Conservation (phyloP, 2,888 invertebrate species). For the Alentia gelatinosa region DNA sequence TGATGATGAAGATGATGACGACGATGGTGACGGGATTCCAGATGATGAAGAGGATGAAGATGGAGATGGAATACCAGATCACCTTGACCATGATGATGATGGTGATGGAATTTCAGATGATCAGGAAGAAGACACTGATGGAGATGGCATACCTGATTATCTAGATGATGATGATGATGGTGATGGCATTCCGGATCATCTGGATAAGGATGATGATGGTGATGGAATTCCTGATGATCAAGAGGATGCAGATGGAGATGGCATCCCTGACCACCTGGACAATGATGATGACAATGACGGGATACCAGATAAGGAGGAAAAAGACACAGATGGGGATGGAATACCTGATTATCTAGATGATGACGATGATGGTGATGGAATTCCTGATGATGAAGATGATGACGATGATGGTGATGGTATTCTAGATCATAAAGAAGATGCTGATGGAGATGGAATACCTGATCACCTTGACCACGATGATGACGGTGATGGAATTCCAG, state of each 20-base stretch:
- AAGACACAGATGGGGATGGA: constrained; percentile 65
- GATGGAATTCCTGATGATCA: constrained; percentile 71
- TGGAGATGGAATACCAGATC: constrained; percentile 68
- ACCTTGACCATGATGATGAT: constrained; percentile 70
- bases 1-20: constrained; percentile 56
- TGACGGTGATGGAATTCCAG: constrained; percentile 73
- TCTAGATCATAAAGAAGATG: constrained; percentile 60
- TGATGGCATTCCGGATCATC: constrained; percentile 70
- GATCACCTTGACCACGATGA: constrained; percentile 71
- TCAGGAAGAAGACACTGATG: constrained; percentile 64
- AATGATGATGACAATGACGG: constrained; percentile 68
- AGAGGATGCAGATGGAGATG: constrained; percentile 71
- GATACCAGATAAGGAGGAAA: constrained; percentile 61
- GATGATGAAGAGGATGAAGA: constrained; percentile 65
- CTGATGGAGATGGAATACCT: constrained; percentile 73
- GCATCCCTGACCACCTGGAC: constrained; percentile 63
- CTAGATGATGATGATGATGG: constrained; percentile 65
- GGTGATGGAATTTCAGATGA: constrained; percentile 66
- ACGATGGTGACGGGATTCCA: constrained; percentile 66
- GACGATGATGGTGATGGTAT: constrained; percentile 68
- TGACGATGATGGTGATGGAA: constrained; percentile 66
- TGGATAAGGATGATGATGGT: constrained; percentile 70
- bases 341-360: constrained; percentile 64
- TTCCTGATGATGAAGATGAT: constrained; percentile 63
- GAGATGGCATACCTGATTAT: constrained; percentile 64